A percentile compares a stretch with the other conserved stretches of the same genome.
Conservation (phyloP, 2,888 invertebrate species). For the Ariolimax columbianus region DNA sequence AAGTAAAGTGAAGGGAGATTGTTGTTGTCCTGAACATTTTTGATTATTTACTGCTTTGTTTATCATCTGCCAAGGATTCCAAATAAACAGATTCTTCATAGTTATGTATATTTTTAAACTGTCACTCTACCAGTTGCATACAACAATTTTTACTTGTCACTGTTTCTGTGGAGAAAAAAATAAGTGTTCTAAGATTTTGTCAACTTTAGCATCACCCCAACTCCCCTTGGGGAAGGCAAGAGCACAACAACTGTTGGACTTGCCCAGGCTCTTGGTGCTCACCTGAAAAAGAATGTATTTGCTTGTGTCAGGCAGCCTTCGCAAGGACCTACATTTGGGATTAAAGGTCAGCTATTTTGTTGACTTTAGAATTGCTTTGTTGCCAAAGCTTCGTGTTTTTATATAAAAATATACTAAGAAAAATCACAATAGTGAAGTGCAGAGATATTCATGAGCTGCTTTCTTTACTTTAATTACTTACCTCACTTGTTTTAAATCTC, state of each 20-base stretch:
- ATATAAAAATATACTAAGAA: no score
- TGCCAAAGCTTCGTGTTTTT: no score
- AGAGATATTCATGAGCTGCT: no score
- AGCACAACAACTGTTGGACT: constrained; percentile 96
- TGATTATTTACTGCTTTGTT: no score
- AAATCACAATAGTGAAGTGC: no score
- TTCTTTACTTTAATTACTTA: no score
- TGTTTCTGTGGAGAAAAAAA: neutral
- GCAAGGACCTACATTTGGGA: constrained; percentile 99
- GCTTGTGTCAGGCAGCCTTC: constrained; percentile 98
- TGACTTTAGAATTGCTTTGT: neutral
- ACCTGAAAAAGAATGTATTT: constrained; percentile 90
- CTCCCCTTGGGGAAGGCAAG: constrained; percentile 99
- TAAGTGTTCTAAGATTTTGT: neutral
- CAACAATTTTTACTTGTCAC: no score
- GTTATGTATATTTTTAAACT: neutral
- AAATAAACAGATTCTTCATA: neutral
- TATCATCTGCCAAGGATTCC: no score
- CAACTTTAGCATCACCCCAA: constrained; percentile 90
- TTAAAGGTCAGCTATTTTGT: constrained; percentile 84
- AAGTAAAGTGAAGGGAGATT: no score
- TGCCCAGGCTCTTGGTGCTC: constrained; percentile 93
- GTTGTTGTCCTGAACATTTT: no score
- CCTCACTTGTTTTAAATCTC: no score
- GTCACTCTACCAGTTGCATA: no score